Evolutionary conservation across 2,888 invertebrate species (phyloP).

Genomic region (Tenthredo notha): DNA sequence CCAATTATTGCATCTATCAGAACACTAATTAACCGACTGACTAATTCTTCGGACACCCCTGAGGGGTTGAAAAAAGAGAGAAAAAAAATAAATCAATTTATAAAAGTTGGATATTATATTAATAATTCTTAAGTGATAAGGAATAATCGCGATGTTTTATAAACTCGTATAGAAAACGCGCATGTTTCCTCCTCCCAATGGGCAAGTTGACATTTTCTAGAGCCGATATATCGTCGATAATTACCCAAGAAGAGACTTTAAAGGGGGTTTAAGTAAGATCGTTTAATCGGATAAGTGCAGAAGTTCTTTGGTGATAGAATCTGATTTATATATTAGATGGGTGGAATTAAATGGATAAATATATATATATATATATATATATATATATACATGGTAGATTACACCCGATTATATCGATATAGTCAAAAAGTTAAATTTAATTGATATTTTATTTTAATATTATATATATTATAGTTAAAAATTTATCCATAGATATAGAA

Average conservation of each 20-base stretch:
- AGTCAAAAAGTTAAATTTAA: conserved; percentile 34
- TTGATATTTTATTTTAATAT: conserved; percentile 43
- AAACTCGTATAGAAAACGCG: not conserved
- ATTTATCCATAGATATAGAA: too few relatives aligned
- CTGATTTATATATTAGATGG: conserved; percentile 75
- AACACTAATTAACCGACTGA: too few relatives aligned
- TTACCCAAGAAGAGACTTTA: conserved; percentile 65
- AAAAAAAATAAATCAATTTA: too few relatives aligned
- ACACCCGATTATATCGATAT: not conserved
- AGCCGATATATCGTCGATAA: conserved; percentile 74
- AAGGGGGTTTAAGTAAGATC: conserved; percentile 21
- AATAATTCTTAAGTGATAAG: too few relatives aligned
- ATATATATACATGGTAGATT: conserved; percentile 17
- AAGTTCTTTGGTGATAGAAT: conserved; percentile 71
- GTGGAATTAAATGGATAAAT: conserved; percentile 60
- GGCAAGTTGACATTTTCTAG: conserved; percentile 70
- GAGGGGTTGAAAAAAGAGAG: too few relatives aligned
- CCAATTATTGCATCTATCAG: not conserved
- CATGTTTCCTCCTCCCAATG: not conserved
- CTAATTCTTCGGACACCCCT: too few relatives aligned
- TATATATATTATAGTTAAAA: not conserved
- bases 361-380: not conserved
- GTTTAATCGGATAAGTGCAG: conserved; percentile 63
- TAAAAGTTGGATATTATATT: not conserved
- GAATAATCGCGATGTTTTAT: not conserved